These are phyloP conservation scores for Leptinotarsa haldemani DNA, from an alignment of 2,888 invertebrate genomes.

Conservation along the genomic window DNA sequence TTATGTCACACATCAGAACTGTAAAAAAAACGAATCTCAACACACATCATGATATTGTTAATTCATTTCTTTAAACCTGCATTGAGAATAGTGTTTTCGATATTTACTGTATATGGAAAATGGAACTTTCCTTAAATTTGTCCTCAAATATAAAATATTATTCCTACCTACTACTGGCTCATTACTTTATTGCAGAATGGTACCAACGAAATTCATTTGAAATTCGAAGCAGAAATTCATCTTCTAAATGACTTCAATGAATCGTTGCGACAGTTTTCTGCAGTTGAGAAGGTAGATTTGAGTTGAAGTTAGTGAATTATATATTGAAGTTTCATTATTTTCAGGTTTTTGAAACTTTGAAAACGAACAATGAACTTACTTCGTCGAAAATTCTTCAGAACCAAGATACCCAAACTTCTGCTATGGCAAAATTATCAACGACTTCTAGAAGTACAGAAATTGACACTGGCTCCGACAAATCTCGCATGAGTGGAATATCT, in stretches of 20 bases:
- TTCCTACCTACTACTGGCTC: no score
- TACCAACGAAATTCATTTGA: conserved; percentile 70
- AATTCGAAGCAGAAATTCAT: conserved; percentile 72
- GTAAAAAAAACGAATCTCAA: no score
- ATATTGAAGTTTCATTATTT: not conserved
- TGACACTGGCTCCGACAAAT: conserved; percentile 7
- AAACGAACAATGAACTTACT: conserved; percentile 46
- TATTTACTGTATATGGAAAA: no score
- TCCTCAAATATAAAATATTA: no score
- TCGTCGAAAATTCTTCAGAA: conserved; percentile 50
- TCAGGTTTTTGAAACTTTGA: conserved; percentile 53
- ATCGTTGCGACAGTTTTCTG: conserved; percentile 69
- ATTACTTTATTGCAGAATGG: conserved; percentile 48
- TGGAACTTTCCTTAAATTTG: no score
- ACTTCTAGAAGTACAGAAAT: conserved; percentile 30
- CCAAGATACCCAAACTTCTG: conserved; percentile 59
- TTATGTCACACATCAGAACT: no score
- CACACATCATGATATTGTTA: no score
- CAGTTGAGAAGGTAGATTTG: conserved; percentile 67
- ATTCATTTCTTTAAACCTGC: no score
- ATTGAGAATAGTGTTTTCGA: no score
- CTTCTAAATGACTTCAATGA: conserved; percentile 72
- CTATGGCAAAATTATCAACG: conserved; percentile 31
- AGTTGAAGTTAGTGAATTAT: not conserved
- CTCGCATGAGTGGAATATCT: conserved; percentile 37